These are phyloP conservation scores for Epinephelus moara DNA, from an alignment of 2,113 vertebrate species.

Conservation along the genomic window DNA sequence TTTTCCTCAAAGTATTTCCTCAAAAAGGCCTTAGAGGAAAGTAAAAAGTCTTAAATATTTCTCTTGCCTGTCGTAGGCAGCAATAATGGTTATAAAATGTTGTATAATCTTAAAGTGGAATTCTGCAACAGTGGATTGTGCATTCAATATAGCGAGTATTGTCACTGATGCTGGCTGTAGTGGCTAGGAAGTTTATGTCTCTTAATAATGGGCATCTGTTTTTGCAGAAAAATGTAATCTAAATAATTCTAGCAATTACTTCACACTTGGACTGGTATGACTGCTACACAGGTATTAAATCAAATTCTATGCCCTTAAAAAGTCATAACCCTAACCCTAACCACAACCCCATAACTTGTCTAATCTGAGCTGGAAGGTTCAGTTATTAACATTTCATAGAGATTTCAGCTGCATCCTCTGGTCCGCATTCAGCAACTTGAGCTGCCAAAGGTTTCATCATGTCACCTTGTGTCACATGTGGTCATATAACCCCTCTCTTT, in stretches of 20 bases:
- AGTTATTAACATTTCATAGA: neutral
- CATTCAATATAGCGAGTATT: neutral
- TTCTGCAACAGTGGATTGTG: too few relatives aligned
- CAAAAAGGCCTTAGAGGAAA: neutral
- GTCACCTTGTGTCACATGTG: neutral
- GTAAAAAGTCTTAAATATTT: neutral
- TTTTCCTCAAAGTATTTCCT: neutral
- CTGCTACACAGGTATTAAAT: neutral
- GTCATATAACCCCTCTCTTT: neutral
- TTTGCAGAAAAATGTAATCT: too few relatives aligned
- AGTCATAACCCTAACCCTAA: too few relatives aligned
- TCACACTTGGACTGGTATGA: neutral
- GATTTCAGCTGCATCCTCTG: neutral
- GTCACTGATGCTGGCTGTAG: neutral
- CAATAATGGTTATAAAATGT: neutral
- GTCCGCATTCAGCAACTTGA: conserved; percentile 1
- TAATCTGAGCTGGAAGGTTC: neutral
- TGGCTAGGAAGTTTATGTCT: neutral
- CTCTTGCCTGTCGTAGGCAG: neutral
- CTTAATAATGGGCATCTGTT: too few relatives aligned
- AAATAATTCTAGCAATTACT: too few relatives aligned
- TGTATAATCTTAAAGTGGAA: neutral
- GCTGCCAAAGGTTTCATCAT: neutral
- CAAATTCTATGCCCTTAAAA: neutral
- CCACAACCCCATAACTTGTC: too few relatives aligned